Evolutionary conservation across 2,113 vertebrate species (phyloP), one percentile per base, ranked within the genome.

Genomic region (Dendrocopos noguchii): DNA sequence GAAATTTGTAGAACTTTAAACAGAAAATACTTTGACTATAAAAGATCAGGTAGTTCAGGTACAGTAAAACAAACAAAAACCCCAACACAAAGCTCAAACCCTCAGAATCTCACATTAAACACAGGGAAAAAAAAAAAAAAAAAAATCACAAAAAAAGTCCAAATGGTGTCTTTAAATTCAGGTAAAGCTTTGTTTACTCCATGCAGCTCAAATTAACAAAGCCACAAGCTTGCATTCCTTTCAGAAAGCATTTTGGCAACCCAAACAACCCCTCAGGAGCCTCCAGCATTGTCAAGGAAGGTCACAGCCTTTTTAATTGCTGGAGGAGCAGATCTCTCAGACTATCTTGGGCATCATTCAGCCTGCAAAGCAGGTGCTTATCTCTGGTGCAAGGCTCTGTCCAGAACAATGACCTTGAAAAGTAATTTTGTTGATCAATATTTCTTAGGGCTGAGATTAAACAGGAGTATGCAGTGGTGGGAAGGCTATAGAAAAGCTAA

Each of bases 351-450:
- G 28, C 82, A 87, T 13, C 1, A 0, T 29, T 55, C 24, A 1
- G 1, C 42, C 67, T 18, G 64, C 7, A 1, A 65, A 92, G 47
- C 80, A 8, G 34, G 25, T 12, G 36, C 79, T 59, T 72, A 77
- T 95, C 96, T 93, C 77, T 31, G 28, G 46, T 44, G 29, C 57
- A 64, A 47, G 53, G 55, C 50, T 83, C 64, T 74, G 75, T 57
- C 57, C 80, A 17, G 31, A 74, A 63, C 10, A 4, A 81, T 34
- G 70, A 95, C 97, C 96, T 96, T 96, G 95, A 94, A 82, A 97
- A 96, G 94, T 93, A 95, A 96, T 97, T 98, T 94, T 81, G 70
- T 63, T 65, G 97, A 97, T 97, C 93, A 64, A 93, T 97, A 88
- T 96, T 96, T 95, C 66, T 64, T 55, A 82, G 77, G 84, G 47